Evolutionary conservation across 2,797 vertebrate genomes (phyloP), one percentile per base, ranked within the genome.

Genomic region (Zalophus californianus): DNA sequence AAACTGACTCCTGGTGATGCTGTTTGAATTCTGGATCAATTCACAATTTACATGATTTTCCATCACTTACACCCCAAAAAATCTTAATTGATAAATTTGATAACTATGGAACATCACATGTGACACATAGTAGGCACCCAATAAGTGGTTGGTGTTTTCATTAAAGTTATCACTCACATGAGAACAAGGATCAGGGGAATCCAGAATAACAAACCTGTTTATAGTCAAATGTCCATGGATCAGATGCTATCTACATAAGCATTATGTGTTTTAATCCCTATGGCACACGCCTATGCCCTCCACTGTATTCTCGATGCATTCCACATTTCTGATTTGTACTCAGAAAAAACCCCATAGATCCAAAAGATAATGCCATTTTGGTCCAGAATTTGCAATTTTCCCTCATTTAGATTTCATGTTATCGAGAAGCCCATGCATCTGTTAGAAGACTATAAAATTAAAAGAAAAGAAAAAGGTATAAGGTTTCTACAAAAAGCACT

Each of bases 361-460:
- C 66, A 91, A 60, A 87, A 75, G 44, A 92, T 68, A 52, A 32
- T 56, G n/a, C 3, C 18, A 14, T 87, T 54, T 97, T 94, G 68
- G 87, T 60, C 84, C 73, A 91, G 35, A 92, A 70, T 93, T 88
- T 97, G 64, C 48, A 73, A 72, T 86, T 96, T 98, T 97, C 80
- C 97, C 92, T 98, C 86, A 75, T 96, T 98, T 90, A 96, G 95
- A 97, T 96, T 94, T 98, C 94, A 96, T 96, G 94, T 94, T 75
- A 97, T 96, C 66, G 88, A 92, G 97, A 98, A 97, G 70, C 52
- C 35, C 50, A 91, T 50, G 38, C 21, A 0, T 97, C 92, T 97
- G 91, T 97, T 78, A 95, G 91, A 52, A 92, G 35, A 97, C 72
- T 91, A n/a, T 89, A 96, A 86, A 97, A 95, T 93, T 84, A 97